Base-by-base conservation (phyloP, 2,888 invertebrate species). In the Amblyjoppa proteus region DNA sequence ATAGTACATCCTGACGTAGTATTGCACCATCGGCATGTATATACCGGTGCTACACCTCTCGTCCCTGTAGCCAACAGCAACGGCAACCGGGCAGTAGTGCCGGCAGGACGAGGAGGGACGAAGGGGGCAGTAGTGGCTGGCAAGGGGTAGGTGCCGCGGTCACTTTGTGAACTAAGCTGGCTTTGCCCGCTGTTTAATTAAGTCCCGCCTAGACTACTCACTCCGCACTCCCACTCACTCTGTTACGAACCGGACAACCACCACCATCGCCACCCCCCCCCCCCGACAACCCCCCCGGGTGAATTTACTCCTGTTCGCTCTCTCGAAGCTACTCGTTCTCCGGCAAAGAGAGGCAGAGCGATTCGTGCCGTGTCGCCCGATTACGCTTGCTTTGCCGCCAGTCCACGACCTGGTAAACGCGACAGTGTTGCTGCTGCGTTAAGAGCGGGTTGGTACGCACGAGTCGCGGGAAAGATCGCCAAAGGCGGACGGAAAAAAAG, bases 161-260 rank as follows among this genome's bases (percentile, higher is more conserved):
- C 93, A 93, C 94, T 94, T 94, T 94, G 94, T 94, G 93, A 93
- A 92, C 93, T 93, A 93, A 93, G 92, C 93, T 91, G 92, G 93
- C 93, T 93, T 93, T 93, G 91, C 92, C 90, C 90, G 91, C 91
- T 93, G 93, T 94, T 94, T 94, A 94, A 94, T 94, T 94, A 94
- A 94, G 93, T 94, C 93, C 93, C 91, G 91, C 93, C 93, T 92
- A 91, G 92, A 91, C 93, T 92, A 91, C 92, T 92, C 91, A 89
- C 90, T 90, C 91, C 90, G 88, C 88, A 86, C 85, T 81, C 85
- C 84, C 84, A 78, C 88, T 88, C 88, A 74, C 89, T 88, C 89
- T 88, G 87, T 73, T 81, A 70, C 81, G 74, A 83, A 77, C 83
- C 73, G 73, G 73, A 83, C 86, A 69, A 81, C 83, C 74, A 83